phyloP scores from a whole-genome alignment of 2,113 vertebrate species.

The Craseonycteris thonglongyai region DNA sequence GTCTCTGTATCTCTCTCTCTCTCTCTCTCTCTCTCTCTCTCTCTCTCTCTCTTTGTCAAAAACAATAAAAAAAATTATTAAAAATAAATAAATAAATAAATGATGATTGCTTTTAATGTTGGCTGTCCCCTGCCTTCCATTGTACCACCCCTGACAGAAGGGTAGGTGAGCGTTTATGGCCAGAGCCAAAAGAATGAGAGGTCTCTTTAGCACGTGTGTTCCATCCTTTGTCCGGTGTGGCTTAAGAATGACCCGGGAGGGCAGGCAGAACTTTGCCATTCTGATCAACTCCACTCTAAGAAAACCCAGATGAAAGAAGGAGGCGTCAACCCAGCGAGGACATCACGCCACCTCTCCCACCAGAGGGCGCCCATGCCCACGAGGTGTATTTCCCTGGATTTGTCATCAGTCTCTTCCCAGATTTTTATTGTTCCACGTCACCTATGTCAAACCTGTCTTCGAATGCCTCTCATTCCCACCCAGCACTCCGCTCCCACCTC shows the following conservation, averaged over 20 bases:
- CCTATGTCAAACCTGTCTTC: not conserved
- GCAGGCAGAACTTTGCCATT: not conserved
- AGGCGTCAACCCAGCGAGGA: not conserved
- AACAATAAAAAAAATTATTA: too few relatives aligned
- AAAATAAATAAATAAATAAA: too few relatives aligned
- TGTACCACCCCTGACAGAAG: not conserved
- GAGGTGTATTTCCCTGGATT: not conserved
- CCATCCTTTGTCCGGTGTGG: not conserved
- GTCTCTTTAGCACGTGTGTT: not conserved
- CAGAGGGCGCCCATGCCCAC: rapidly evolving
- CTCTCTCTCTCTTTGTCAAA: too few relatives aligned
- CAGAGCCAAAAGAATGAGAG: not conserved
- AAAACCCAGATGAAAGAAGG: not conserved
- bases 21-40: too few relatives aligned
- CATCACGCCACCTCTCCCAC: not conserved
- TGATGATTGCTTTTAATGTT: not conserved
- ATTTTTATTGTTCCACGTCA: not conserved
- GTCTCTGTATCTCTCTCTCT: too few relatives aligned
- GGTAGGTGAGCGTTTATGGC: not conserved
- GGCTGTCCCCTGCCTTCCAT: not conserved
- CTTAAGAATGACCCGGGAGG: not conserved
- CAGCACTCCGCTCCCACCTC: too few relatives aligned
- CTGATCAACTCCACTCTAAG: not conserved
- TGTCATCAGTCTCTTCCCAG: not conserved
- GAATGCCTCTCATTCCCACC: not conserved